Percentiles rank a stretch among this genome's conserved stretches.
Evolutionary conservation across 2,113 vertebrate species (phyloP).

Genomic region (Macrotus californicus): DNA sequence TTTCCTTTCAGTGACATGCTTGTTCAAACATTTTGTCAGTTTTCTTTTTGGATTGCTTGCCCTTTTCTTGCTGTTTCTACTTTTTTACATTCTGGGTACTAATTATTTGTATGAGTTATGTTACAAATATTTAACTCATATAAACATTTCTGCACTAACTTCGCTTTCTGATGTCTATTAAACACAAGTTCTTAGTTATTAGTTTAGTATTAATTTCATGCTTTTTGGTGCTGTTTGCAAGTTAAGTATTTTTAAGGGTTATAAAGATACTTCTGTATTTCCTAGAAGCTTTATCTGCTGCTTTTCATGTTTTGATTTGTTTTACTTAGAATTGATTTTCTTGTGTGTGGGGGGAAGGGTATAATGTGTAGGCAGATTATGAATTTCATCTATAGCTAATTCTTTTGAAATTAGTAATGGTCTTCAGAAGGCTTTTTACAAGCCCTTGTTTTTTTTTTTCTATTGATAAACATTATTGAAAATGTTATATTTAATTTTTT

Average conservation of each 20-base stretch:
- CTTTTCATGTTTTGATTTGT: neutral
- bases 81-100: neutral
- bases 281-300: neutral
- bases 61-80: neutral
- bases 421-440: neutral
- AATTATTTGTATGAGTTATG: neutral
- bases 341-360: no score
- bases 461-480: neutral
- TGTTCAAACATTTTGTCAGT: neutral
- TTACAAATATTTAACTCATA: neutral
- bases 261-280: neutral
- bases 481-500: neutral
- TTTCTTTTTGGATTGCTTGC: neutral
- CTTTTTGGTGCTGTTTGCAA: neutral
- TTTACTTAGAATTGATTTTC: neutral
- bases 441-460: neutral
- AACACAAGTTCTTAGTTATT: neutral
- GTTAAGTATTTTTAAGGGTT: neutral
- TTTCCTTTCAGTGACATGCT: neutral
- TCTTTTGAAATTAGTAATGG: conserved; percentile 1
- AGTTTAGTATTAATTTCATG: neutral
- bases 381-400: neutral
- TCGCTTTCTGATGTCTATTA: neutral
- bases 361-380: neutral
- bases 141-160: neutral